Evolutionary conservation across 1,140 invertebrate genomes (phyloP).

Genomic region (Ceratitis capitata): DNA sequence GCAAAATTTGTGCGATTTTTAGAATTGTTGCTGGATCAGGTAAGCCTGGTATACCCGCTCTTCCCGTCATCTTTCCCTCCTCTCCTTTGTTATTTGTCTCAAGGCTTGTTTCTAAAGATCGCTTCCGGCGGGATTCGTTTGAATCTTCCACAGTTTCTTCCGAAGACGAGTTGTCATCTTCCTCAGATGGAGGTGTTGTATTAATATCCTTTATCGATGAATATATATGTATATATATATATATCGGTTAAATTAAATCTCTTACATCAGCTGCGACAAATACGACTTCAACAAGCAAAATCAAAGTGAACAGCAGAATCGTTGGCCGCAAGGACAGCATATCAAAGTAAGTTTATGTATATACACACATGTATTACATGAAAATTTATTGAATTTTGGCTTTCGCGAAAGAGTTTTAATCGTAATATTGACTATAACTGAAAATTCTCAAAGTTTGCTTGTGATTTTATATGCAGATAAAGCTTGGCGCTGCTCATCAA

Average conservation of each 20-base stretch:
- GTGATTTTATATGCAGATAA: background rate
- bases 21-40: slow-evolving; percentile 60
- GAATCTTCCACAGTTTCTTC: slow-evolving; percentile 61
- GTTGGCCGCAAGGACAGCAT: background rate
- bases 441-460: background rate
- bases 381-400: background rate
- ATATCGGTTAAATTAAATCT: background rate
- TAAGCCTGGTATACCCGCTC: slow-evolving; percentile 55
- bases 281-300: background rate
- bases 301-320: background rate
- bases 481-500: background rate
- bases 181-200: slow-evolving; percentile 13
- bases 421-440: background rate
- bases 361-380: too few species aligned
- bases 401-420: background rate
- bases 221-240: background rate
- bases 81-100: background rate
- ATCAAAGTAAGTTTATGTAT: background rate
- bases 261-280: background rate
- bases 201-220: background rate
- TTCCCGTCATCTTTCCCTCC: background rate
- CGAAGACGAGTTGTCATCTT: slow-evolving; percentile 59
- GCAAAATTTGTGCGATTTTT: slow-evolving; percentile 58
- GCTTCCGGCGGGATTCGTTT: slow-evolving; percentile 45
- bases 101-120: slow-evolving; percentile 39